Conservation (phyloP, 2,888 invertebrate species). For the Azorinus chamasolen region DNA sequence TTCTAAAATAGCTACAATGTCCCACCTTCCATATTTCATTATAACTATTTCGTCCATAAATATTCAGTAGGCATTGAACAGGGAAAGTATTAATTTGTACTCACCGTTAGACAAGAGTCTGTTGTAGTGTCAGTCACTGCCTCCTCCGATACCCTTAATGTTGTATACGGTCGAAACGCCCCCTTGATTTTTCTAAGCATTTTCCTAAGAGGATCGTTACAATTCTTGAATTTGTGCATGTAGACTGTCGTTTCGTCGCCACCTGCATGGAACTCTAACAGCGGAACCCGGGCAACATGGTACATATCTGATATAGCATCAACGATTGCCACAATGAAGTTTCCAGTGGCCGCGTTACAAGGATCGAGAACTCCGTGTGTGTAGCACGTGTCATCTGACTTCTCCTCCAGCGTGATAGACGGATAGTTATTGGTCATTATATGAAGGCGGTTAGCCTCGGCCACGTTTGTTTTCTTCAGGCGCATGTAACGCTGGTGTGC, state of each 20-base stretch:
- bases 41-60: too few relatives aligned
- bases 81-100: neutral
- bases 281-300: neutral
- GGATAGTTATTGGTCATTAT: conserved; percentile 10
- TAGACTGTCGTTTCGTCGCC: conserved; percentile 45
- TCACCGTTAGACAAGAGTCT: conserved; percentile 29
- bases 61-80: too few relatives aligned
- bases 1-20: too few relatives aligned
- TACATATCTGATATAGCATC: conserved; percentile 10
- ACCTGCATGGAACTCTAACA: conserved; percentile 42
- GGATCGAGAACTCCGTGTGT: conserved; percentile 46
- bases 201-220: conserved; percentile 4
- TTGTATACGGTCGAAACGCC: neutral
- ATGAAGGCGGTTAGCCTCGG: conserved; percentile 14
- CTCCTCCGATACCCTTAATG: conserved; percentile 35
- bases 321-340: conserved; percentile 30
- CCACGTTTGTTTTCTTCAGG: neutral
- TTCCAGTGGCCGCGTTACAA: conserved; percentile 33
- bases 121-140: conserved; percentile 34
- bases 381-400: conserved; percentile 16
- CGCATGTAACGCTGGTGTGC: conserved; percentile 12
- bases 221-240: conserved; percentile 23
- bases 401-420: neutral
- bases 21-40: too few relatives aligned
- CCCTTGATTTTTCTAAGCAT: conserved; percentile 10